Conservation (phyloP, 2,797 vertebrate genomes). For the Heteromormyrus szaboi region DNA sequence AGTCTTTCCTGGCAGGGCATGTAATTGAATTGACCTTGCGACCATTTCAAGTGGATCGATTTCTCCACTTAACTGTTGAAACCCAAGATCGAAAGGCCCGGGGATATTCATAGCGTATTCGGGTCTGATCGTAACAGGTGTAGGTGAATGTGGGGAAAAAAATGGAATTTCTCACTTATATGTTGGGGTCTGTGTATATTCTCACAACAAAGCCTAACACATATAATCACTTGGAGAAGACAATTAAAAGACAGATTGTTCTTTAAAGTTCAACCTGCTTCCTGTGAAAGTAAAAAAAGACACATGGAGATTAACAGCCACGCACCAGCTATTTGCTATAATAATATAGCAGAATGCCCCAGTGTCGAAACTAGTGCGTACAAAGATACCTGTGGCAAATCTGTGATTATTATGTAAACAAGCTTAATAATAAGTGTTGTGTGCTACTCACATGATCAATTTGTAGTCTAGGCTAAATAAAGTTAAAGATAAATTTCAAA, state of each 20-base stretch:
- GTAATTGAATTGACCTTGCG: slow-evolving; percentile 14
- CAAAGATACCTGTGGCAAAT: neutral
- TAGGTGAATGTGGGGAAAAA: neutral
- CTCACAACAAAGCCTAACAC: neutral
- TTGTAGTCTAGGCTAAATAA: neutral
- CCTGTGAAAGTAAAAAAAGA: neutral
- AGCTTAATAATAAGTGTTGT: neutral
- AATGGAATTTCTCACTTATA: neutral
- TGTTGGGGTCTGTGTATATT: neutral
- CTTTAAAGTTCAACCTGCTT: neutral
- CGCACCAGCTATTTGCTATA: neutral
- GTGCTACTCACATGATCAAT: neutral
- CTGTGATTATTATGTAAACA: neutral
- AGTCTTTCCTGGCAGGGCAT: slow-evolving; percentile 8
- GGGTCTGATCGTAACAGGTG: neutral
- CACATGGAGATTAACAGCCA: neutral
- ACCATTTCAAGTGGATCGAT: slow-evolving; percentile 15
- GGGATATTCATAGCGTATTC: neutral
- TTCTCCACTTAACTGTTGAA: neutral
- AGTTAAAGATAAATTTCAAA: neutral
- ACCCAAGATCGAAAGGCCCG: neutral
- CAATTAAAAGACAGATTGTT: neutral
- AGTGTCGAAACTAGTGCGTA: neutral
- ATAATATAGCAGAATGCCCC: neutral
- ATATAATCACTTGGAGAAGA: neutral